Percentiles rank a stretch among this genome's conserved stretches.
These are phyloP conservation scores for Drosophila emarginata DNA, from an alignment of 2,888 invertebrate genomes.

Conservation along the genomic window DNA sequence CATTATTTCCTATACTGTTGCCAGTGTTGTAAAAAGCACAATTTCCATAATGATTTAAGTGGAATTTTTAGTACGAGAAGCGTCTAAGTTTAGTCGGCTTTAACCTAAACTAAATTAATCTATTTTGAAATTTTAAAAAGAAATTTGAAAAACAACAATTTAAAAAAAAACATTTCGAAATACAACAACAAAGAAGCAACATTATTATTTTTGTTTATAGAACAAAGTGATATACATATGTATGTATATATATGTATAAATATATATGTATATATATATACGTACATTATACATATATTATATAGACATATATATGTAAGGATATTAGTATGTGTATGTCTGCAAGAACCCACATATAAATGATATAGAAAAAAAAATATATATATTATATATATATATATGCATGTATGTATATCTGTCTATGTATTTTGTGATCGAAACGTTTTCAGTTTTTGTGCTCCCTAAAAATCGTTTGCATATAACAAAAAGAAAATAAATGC, in stretches of 20 bases:
- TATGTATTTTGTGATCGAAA: conserved; percentile 34
- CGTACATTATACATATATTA: conserved; percentile 12
- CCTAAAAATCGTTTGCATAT: conserved; percentile 8
- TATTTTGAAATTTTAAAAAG: conserved; percentile 29
- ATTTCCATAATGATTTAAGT: too few species aligned
- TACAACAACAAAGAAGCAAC: conserved; percentile 7
- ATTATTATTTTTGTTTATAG: conserved; percentile 25
- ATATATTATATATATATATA: not conserved
- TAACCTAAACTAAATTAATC: not conserved
- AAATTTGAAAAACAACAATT: conserved; percentile 31
- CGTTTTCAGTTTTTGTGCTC: conserved; percentile 18
- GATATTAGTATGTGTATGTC: not conserved
- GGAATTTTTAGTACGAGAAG: not conserved
- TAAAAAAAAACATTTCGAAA: conserved; percentile 41
- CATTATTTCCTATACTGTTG: too few species aligned
- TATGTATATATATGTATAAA: not conserved
- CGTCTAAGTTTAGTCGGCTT: not conserved
- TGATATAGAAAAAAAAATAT: conserved; percentile 3
- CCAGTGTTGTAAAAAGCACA: too few species aligned
- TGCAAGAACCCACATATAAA: conserved; percentile 2
- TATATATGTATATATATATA: not conserved
- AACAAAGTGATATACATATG: conserved; percentile 17
- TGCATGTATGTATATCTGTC: not conserved
- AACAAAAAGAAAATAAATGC: conserved; percentile 17
- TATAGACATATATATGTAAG: not conserved